Conservation (phyloP, 2,888 invertebrate species). For the Andricus quercusramuli region DNA sequence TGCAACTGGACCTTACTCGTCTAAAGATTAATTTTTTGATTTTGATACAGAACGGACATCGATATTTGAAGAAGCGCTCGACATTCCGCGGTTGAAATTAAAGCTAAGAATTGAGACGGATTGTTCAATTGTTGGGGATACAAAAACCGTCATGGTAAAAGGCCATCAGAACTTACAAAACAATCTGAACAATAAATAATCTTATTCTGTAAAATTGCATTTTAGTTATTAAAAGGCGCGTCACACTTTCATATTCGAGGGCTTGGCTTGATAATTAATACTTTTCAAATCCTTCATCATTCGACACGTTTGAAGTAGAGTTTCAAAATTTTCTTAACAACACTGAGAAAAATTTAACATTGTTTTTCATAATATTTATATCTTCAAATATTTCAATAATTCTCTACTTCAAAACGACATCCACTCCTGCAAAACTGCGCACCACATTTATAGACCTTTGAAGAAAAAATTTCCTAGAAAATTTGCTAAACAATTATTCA, state of each 20-base stretch:
- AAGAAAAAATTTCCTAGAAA: too few species aligned
- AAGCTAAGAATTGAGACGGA: not conserved
- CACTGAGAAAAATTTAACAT: not conserved
- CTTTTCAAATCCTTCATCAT: not conserved
- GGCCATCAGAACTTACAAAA: slow-evolving; percentile 22
- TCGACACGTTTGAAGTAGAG: slow-evolving; percentile 16
- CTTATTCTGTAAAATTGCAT: slow-evolving; percentile 26
- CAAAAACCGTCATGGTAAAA: slow-evolving; percentile 28
- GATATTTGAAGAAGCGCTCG: not conserved
- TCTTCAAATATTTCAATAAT: not conserved
- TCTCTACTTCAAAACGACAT: slow-evolving; percentile 13
- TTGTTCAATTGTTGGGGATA: slow-evolving; percentile 9
- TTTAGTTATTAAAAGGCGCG: slow-evolving; percentile 4
- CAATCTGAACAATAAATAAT: slow-evolving; percentile 35
- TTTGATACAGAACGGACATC: not conserved
- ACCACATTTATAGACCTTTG: not conserved
- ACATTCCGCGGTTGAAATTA: not conserved
- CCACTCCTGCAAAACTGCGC: slow-evolving; percentile 7
- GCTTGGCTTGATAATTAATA: slow-evolving; percentile 24
- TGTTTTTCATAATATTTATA: not conserved
- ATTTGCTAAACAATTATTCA: not conserved
- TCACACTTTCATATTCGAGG: slow-evolving; percentile 1
- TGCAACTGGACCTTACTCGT: not conserved
- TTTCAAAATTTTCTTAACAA: not conserved
- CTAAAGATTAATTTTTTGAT: not conserved